phyloP scores from a whole-genome alignment of 1,140 invertebrate species.

The Latrodectus geometricus region DNA sequence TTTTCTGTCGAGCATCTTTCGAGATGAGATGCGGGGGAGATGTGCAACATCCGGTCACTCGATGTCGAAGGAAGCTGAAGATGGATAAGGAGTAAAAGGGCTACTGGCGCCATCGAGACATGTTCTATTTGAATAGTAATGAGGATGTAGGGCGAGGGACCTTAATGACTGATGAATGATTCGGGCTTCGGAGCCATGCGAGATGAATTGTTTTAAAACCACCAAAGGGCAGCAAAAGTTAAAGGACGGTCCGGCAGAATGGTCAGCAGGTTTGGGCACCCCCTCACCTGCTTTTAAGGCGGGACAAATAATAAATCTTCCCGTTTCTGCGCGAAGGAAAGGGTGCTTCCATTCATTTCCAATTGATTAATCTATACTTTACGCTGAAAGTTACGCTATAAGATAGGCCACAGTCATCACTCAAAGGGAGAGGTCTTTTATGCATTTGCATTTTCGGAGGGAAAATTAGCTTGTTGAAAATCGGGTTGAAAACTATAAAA shows the following conservation, averaged over 20 bases:
- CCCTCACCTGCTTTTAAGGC: conserved; percentile 1
- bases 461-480: too few relatives aligned
- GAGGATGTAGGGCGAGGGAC: conserved; percentile 4
- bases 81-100: background rate
- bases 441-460: too few relatives aligned
- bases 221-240: background rate
- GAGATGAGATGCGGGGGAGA: conserved; percentile 3
- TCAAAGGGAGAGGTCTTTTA: background rate
- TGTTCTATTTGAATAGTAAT: conserved; percentile 35
- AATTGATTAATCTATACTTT: conserved; percentile 25
- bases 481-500: too few relatives aligned
- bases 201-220: conserved; percentile 24
- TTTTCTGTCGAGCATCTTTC: background rate
- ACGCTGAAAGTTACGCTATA: background rate
- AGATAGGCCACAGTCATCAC: background rate
- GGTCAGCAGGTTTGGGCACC: conserved; percentile 25
- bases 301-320: conserved; percentile 23
- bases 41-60: background rate
- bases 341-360: background rate
- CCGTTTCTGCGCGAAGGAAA: background rate
- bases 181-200: background rate
- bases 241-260: conserved; percentile 13
- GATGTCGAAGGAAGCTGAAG: background rate
- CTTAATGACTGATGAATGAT: conserved; percentile 49
- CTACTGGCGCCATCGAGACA: background rate